Evolutionary conservation across 2,797 vertebrate species (phyloP).

Genomic region (Parotocinclus haroldoi): DNA sequence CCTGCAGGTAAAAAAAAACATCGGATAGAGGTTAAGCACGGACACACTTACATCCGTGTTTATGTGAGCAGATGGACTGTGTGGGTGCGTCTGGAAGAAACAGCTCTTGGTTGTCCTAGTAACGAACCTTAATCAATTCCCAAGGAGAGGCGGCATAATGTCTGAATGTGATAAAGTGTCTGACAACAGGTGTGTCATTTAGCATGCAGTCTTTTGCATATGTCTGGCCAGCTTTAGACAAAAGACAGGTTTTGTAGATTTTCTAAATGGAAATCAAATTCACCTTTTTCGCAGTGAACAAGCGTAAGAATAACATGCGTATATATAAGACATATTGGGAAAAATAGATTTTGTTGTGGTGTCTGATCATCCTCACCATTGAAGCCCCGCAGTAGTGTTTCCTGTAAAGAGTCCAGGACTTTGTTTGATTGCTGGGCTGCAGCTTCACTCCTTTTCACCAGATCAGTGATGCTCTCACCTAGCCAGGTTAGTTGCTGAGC

Average conservation of each 20-base stretch:
- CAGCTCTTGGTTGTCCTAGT: conserved; percentile 65
- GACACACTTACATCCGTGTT: conserved; percentile 12
- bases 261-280: no score
- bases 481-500: conserved; percentile 80
- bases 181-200: neutral
- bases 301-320: no score
- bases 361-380: conserved; percentile 67
- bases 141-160: conserved; percentile 54
- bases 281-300: no score
- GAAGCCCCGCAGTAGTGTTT: conserved; percentile 82
- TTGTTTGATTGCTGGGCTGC: conserved; percentile 77
- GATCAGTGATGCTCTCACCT: conserved; percentile 76
- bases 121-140: conserved; percentile 67
- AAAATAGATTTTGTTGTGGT: no score
- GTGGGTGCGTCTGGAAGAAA: conserved; percentile 65
- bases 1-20: conserved; percentile 66
- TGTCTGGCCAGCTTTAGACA: no score
- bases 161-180: neutral
- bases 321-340: no score
- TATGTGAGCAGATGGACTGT: conserved; percentile 58
- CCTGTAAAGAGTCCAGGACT: conserved; percentile 80
- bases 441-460: conserved; percentile 84
- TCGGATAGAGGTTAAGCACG: conserved; percentile 26
- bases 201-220: no score
- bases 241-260: no score